Percentiles rank a stretch among this genome's conserved stretches.
These are phyloP conservation scores for Sturmia bella DNA, from an alignment of 2,888 invertebrate species.

Conservation along the genomic window DNA sequence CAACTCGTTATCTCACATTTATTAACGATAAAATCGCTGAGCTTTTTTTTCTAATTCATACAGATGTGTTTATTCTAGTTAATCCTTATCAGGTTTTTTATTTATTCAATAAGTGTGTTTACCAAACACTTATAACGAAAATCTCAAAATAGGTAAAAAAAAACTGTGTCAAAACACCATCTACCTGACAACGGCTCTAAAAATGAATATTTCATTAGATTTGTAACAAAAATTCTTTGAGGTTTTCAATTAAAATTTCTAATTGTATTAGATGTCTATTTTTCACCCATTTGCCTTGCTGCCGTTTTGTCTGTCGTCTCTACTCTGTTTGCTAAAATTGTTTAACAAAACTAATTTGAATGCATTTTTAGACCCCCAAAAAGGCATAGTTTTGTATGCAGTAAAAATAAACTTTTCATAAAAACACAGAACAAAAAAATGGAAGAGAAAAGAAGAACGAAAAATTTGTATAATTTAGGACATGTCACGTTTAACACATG, in stretches of 20 bases:
- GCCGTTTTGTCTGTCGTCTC: conserved; percentile 15
- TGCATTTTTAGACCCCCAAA: conserved; percentile 50
- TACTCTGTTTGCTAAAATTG: not conserved
- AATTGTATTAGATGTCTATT: not conserved
- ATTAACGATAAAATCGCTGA: too few species aligned
- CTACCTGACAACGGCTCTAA: not conserved
- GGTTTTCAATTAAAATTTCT: not conserved
- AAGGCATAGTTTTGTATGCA: conserved; percentile 49
- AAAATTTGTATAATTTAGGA: conserved; percentile 54
- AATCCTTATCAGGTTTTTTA: not conserved
- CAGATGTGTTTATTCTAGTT: too few species aligned
- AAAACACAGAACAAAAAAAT: not conserved
- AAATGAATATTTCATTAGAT: not conserved
- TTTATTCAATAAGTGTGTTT: conserved; percentile 3
- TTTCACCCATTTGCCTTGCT: not conserved
- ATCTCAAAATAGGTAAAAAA: not conserved
- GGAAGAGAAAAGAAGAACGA: not conserved
- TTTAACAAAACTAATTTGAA: conserved; percentile 44
- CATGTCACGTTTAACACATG: conserved; percentile 60
- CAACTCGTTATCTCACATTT: too few species aligned
- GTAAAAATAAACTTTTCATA: conserved; percentile 29
- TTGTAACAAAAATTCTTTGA: conserved; percentile 9
- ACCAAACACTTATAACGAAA: not conserved
- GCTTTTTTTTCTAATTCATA: too few species aligned
- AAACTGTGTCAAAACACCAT: not conserved